phyloP scores from a whole-genome alignment of 1,140 invertebrate species.

The Temnothorax curvispinosus region DNA sequence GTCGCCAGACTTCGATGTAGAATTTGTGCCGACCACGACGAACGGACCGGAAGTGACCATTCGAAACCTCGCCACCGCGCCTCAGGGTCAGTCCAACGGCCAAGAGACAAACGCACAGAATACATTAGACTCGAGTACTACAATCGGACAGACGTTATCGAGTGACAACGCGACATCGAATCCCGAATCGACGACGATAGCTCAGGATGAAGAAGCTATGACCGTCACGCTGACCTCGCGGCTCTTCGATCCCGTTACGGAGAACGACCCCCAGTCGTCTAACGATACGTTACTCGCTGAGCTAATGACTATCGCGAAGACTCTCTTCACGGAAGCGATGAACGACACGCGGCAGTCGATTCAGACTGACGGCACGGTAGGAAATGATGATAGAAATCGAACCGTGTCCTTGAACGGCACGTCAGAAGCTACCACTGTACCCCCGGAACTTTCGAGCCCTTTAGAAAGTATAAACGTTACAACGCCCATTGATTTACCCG shows the following conservation, averaged over 20 bases:
- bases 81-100: background rate
- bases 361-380: conserved; percentile 20
- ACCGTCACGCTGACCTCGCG: conserved; percentile 14
- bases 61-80: conserved; percentile 11
- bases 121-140: background rate
- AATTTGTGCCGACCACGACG: background rate
- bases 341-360: conserved; percentile 49
- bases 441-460: background rate
- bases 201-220: conserved; percentile 29
- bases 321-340: conserved; percentile 74
- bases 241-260: background rate
- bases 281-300: conserved; percentile 72
- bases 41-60: background rate
- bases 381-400: conserved; percentile 25
- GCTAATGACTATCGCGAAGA: conserved; percentile 77
- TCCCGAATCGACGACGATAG: conserved; percentile 49
- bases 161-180: background rate
- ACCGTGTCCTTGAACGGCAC: background rate
- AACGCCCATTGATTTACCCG: conserved; percentile 11
- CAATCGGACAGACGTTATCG: background rate
- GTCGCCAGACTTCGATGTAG: background rate
- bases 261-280: background rate
- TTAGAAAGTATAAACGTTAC: conserved; percentile 10
- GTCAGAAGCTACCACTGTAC: background rate
- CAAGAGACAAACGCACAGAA: conserved; percentile 1